Evolutionary conservation across 2,888 invertebrate genomes (phyloP).

Genomic region (Tipula vernalis): DNA sequence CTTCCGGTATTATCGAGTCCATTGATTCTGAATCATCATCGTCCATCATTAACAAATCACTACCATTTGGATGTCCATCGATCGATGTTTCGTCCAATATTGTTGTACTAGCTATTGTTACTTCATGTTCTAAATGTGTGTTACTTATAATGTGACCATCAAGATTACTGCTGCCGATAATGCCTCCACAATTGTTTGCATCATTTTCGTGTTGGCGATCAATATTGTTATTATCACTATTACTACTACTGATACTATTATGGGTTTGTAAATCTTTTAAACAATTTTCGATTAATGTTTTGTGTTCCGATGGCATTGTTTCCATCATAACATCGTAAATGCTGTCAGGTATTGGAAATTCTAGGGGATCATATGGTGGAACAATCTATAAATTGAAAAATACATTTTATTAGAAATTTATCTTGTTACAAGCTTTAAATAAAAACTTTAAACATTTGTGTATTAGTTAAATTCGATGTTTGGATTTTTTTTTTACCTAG

Average conservation of each 20-base stretch:
- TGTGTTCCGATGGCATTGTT: conserved; percentile 54
- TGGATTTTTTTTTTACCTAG: no score
- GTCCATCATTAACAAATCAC: background rate
- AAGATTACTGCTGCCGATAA: background rate
- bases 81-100: background rate
- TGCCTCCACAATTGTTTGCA: background rate
- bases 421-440: no score
- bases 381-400: conserved; percentile 37
- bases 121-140: background rate
- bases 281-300: conserved; percentile 20
- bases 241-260: background rate
- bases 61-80: background rate
- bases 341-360: conserved; percentile 61
- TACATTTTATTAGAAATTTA: background rate
- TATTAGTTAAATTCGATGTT: no score
- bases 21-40: conserved; percentile 25
- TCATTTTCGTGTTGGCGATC: background rate
- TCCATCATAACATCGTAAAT: conserved; percentile 54
- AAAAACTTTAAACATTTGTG: no score
- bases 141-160: background rate
- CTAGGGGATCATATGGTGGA: conserved; percentile 60
- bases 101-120: background rate
- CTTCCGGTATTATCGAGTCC: conserved; percentile 49
- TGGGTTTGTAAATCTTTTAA: conserved; percentile 13
- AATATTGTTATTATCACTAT: background rate